Base-by-base conservation (phyloP, 2,797 vertebrate genomes). In the Enteromius anoplus region DNA sequence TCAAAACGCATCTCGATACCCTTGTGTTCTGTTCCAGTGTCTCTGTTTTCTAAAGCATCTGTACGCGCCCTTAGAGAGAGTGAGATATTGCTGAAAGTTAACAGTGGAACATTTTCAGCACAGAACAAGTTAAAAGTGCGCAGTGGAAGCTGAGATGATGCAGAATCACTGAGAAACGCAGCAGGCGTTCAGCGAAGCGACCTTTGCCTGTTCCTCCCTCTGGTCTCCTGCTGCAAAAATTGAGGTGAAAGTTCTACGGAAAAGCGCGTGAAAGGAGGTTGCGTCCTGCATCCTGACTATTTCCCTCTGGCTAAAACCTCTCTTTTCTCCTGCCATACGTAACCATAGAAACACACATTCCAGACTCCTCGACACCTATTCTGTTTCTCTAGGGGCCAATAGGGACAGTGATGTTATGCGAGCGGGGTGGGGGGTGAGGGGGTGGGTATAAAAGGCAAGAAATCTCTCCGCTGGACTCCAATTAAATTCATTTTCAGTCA, bases 291-390 rank as follows among this genome's bases (percentile, higher is more conserved):
- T 82, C 26, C 60, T 62, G 58, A 77, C 78, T 78, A 45, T 80
- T 77, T 78, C 51, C 75, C 69, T 72, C 32, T 5, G 66, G 78
- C 29, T 73, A 72, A 81, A 78, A 72, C 51, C 45, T 72, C 65
- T 55, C 60, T 51, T 15, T 49, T 53, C 19, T 75, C 40, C 58
- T 65, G 75, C 64, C 65, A 55, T 53, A 79, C n/a, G 85, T 77
- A 88, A 68, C 83, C 80, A 88, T 83, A 71, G 79, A 87, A 84
- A 86, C 80, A 2, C 49, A 76, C 37, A 77, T 83, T 75, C 64
- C 51, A 78, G 53, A 21, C 80, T 77, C 51, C 19, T 70, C 69
- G 32, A 53, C 26, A 60, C 73, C 82, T 79, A 45, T 49, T 72
- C 68, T 9, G 65, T 75, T 75, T 58, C 71, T 75, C 72, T 37